Base-by-base conservation (phyloP, 2,113 vertebrate genomes). In the Zosterops borbonicus region DNA sequence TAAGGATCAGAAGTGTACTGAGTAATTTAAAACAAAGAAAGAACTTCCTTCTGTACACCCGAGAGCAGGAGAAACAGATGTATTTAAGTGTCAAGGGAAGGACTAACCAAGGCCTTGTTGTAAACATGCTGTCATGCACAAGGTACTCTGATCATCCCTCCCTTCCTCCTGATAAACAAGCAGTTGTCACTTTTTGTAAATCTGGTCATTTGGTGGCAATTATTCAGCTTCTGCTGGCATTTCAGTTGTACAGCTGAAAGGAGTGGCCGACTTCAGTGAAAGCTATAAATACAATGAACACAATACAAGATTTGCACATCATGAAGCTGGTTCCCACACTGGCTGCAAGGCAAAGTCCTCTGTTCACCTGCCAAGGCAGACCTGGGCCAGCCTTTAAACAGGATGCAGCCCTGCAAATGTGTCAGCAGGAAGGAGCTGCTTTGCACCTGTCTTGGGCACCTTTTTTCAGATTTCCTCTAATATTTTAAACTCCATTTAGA, bases 381-480 rank as follows among this genome's bases (percentile, higher is more conserved):
- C 11, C 31, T 0, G 2, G 63, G 71, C 67, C 75, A 46, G 79
- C 67, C 78, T 37, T 78, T 44, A 75, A 83, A 92, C 90, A 96
- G 94, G 92, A 95, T 87, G 80, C 92, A 93, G 87, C 94, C 71
- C 29, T 44, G 63, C 62, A 82, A 50, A 73, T 1, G 62, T 41
- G 52, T 19, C 12, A 29, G 94, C 89, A 94, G 94, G 95, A 92
- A 94, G 80, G 73, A 94, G 42, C 6, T 1, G 27, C 64, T 96
- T 37, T 62, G 88, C 94, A 94, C 93, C 76, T 94, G 93, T 55
- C 69, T 60, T 31, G 35, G 69, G 88, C 52, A 92, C 82, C 83
- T 93, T 92, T 81, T 88, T 71, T 58, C 85, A 84, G 47, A 92
- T 90, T 96, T 96, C 93, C 95, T 94, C 73, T 83, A 68, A 29